Conservation (phyloP, 2,797 vertebrate species). For the Darevskia mixta region DNA sequence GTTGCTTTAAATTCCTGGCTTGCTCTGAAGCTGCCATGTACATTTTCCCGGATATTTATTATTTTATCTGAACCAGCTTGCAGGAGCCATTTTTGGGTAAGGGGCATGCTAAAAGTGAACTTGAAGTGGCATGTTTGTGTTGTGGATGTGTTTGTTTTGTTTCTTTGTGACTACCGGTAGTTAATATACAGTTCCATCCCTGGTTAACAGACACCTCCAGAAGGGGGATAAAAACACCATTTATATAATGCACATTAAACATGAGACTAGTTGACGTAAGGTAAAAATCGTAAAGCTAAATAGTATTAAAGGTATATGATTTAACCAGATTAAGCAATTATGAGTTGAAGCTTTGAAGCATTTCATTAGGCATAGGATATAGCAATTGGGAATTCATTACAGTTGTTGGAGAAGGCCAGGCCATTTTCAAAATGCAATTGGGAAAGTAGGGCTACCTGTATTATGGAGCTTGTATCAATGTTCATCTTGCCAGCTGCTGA, state of each 20-base stretch:
- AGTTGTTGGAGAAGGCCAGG: neutral
- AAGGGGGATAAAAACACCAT: neutral
- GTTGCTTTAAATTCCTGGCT: too few relatives aligned
- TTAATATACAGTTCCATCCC: neutral
- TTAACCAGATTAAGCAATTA: neutral
- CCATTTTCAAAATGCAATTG: neutral
- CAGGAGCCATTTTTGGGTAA: neutral
- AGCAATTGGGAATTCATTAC: rapidly evolving
- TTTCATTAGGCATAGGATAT: neutral
- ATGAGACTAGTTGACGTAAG: neutral
- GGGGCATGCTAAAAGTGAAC: neutral
- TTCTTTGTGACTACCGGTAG: neutral
- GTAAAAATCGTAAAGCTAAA: slow-evolving; percentile 1
- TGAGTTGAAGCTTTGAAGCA: slow-evolving; percentile 3
- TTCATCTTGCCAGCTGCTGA: slow-evolving; percentile 27
- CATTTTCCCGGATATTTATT: neutral
- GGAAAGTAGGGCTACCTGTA: neutral
- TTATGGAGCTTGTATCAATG: neutral
- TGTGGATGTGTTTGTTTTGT: neutral
- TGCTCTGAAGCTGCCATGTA: neutral
- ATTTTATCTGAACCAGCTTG: neutral
- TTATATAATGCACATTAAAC: slow-evolving; percentile 15
- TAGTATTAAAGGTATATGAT: neutral
- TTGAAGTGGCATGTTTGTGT: too few relatives aligned
- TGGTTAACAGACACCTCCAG: neutral